These are phyloP conservation scores for Lates japonicus DNA, from an alignment of 2,797 vertebrate species.

Conservation along the genomic window DNA sequence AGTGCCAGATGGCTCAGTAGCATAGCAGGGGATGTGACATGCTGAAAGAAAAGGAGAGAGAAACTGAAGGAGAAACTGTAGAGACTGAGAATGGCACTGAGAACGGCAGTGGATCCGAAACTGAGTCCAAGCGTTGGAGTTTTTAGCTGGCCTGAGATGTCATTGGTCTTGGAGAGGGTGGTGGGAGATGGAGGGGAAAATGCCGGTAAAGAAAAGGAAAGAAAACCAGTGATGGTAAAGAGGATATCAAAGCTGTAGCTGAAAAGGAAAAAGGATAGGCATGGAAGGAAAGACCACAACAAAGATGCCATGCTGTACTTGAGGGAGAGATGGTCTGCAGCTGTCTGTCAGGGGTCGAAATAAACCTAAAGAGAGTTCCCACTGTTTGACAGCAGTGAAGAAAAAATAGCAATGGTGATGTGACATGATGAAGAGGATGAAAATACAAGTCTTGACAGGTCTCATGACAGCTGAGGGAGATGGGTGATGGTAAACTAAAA, in stretches of 20 bases:
- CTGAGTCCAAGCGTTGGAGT: slow-evolving; percentile 5
- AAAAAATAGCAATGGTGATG: not conserved
- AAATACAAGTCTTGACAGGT: not conserved
- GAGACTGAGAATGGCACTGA: not conserved
- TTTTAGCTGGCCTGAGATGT: slow-evolving; percentile 37
- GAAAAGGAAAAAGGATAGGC: slow-evolving; percentile 1
- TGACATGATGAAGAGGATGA: not conserved
- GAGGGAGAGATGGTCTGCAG: not conserved
- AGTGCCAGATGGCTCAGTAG: not conserved
- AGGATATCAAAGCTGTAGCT: not conserved
- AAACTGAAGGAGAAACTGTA: not conserved
- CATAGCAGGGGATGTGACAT: slow-evolving; percentile 1
- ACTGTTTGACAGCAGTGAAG: slow-evolving; percentile 13
- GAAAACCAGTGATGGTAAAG: not conserved
- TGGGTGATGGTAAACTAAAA: not conserved
- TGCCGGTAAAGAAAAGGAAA: not conserved
- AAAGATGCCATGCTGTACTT: not conserved
- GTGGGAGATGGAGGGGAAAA: not conserved
- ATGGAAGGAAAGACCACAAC: not conserved
- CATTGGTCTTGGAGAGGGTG: slow-evolving; percentile 63
- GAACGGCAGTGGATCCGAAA: slow-evolving; percentile 29
- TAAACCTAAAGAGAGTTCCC: not conserved
- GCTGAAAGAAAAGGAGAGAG: slow-evolving; percentile 1
- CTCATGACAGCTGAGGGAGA: not conserved
- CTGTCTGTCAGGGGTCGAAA: not conserved